phyloP scores from a whole-genome alignment of 2,888 invertebrate genomes.

The Andrena haemorrhoa region DNA sequence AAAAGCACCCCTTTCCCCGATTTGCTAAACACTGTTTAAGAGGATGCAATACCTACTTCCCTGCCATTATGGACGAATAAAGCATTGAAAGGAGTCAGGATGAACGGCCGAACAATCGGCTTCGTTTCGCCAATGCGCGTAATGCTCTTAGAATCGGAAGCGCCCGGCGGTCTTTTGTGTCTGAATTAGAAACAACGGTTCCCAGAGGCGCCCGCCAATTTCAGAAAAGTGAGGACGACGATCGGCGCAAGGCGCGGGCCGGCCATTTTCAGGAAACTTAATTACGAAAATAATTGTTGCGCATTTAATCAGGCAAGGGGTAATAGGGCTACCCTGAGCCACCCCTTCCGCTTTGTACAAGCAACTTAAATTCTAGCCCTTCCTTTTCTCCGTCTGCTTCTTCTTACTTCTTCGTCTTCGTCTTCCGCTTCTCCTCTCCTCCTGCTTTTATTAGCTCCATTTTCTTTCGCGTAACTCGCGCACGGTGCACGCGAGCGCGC shows the following conservation, averaged over 20 bases:
- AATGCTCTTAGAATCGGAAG: slow-evolving; percentile 20
- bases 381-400: slow-evolving; percentile 41
- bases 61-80: slow-evolving; percentile 19
- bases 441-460: slow-evolving; percentile 68
- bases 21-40: not conserved
- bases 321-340: slow-evolving; percentile 31
- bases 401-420: slow-evolving; percentile 25
- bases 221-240: slow-evolving; percentile 21
- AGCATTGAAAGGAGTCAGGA: slow-evolving; percentile 19
- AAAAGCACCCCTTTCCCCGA: not conserved
- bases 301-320: slow-evolving; percentile 41
- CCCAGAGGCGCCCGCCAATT: slow-evolving; percentile 9
- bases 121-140: not conserved
- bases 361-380: slow-evolving; percentile 59
- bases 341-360: slow-evolving; percentile 62
- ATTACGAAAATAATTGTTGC: slow-evolving; percentile 44
- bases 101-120: slow-evolving; percentile 12
- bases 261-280: slow-evolving; percentile 36
- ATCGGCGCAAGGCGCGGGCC: slow-evolving; percentile 11
- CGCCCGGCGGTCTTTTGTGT: not conserved
- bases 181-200: slow-evolving; percentile 29
- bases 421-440: slow-evolving; percentile 30
- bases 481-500: slow-evolving; percentile 61
- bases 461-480: slow-evolving; percentile 64
- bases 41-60: not conserved